Conservation (phyloP, 2,113 vertebrate genomes). For the Tautogolabrus adspersus region DNA sequence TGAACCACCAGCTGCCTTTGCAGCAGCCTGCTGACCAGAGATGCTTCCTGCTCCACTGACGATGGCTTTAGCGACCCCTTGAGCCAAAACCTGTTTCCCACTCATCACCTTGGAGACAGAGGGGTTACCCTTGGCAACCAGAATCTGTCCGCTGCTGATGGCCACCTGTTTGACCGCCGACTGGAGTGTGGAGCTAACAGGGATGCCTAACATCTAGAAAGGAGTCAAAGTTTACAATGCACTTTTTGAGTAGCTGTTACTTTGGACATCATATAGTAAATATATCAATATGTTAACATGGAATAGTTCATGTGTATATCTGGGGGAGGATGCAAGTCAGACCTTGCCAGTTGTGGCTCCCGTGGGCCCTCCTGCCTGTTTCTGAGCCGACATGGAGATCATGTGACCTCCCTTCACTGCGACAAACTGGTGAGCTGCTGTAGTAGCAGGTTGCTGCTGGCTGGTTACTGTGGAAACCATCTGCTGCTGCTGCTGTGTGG, state of each 20-base stretch:
- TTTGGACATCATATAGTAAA: not conserved
- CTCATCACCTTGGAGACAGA: conserved; percentile 91
- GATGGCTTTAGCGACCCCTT: conserved; percentile 97
- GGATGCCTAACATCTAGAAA: conserved; percentile 92
- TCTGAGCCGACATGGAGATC: conserved; percentile 95
- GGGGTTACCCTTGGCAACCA: conserved; percentile 93
- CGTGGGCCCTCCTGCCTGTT: conserved; percentile 82
- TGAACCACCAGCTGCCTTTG: conserved; percentile 88
- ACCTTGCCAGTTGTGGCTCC: conserved; percentile 90
- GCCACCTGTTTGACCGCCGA: conserved; percentile 95
- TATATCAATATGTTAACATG: not conserved
- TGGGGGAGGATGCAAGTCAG: not conserved
- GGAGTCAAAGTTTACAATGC: not conserved
- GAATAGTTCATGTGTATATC: not conserved
- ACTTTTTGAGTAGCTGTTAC: not conserved
- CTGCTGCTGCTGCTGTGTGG: conserved; percentile 84
- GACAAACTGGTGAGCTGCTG: conserved; percentile 91
- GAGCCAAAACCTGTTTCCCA: conserved; percentile 95
- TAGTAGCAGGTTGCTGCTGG: conserved; percentile 81
- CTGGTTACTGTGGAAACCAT: conserved; percentile 82
- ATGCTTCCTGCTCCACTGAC: conserved; percentile 90
- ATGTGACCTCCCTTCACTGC: conserved; percentile 96
- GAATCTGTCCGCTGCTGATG: conserved; percentile 96
- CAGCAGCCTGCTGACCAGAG: conserved; percentile 88
- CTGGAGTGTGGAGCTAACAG: conserved; percentile 91